Evolutionary conservation across 2,888 invertebrate genomes (phyloP), one percentile per base, ranked within the genome.

Genomic region (Hypolimnas misippus): DNA sequence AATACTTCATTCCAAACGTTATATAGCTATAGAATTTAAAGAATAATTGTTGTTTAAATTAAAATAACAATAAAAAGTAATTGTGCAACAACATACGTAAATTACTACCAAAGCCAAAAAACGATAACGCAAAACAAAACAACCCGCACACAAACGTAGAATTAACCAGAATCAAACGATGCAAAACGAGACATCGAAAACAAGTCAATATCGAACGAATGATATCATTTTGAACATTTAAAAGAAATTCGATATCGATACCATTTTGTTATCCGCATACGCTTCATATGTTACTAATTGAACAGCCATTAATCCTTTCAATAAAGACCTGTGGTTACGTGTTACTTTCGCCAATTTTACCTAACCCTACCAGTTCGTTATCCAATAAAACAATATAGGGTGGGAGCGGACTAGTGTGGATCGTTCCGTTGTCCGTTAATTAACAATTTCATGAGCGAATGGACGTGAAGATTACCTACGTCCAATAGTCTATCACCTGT

Each of bases 381-480:
- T 62, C 61, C 63, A 65, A 67, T 67, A 67, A 69, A 71, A 70
- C 69, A 67, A 68, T 69, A 65, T 72, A 61, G n/a, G n/a, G 52
- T 38, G 51, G 44, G 61, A 17, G 35, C 62, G 57, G 65, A 67
- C 68, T 54, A 67, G 46, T 31, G 44, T 52, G 35, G 56, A 59
- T 60, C 65, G 67, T 67, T 66, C 57, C 69, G 59, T 66, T 73
- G 71, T 73, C 65, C 70, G 76, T 77, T 83, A 82, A 83, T 83
- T 79, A 82, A 80, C 81, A 77, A 77, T 82, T 84, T 83, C 77
- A 81, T 76, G 83, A 78, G 69, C 72, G 75, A 74, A 65, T 69
- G 75, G 71, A 71, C 73, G 68, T 62, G 68, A 68, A 70, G 72
- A 76, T 75, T 75, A 72, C 68, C 57, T 44, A 46, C 58, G 59